Evolutionary conservation across 2,888 invertebrate genomes (phyloP).

Genomic region (Tipula confusa): DNA sequence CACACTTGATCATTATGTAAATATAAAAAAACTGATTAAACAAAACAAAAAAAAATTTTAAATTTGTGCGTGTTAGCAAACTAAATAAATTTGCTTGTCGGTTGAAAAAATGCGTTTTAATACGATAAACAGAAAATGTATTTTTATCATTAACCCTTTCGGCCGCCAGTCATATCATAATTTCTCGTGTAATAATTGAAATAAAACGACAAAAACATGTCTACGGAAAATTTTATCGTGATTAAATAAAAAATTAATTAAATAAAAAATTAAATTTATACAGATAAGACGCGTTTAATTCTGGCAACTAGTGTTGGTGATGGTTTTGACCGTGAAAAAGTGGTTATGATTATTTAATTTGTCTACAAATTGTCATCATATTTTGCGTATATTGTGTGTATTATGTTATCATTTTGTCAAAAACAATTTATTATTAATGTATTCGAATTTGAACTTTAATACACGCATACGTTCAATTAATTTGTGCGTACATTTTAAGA

Average conservation of each 20-base stretch:
- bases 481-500: neutral
- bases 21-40: neutral
- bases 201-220: neutral
- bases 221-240: neutral
- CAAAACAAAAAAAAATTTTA: neutral
- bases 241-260: neutral
- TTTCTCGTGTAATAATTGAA: neutral
- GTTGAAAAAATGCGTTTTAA: neutral
- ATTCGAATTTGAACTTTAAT: neutral
- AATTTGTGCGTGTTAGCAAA: neutral
- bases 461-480: neutral
- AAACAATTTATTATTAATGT: neutral
- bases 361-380: neutral
- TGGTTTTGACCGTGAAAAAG: neutral
- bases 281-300: neutral
- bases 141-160: neutral
- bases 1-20: neutral
- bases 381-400: neutral
- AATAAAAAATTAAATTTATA: neutral
- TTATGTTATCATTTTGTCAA: too few relatives aligned
- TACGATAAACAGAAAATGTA: neutral
- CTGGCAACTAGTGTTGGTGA: neutral
- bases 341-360: neutral
- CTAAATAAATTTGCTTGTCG: neutral
- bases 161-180: neutral